phyloP scores from a whole-genome alignment of 2,113 vertebrate genomes.

The Sturnus vulgaris region DNA sequence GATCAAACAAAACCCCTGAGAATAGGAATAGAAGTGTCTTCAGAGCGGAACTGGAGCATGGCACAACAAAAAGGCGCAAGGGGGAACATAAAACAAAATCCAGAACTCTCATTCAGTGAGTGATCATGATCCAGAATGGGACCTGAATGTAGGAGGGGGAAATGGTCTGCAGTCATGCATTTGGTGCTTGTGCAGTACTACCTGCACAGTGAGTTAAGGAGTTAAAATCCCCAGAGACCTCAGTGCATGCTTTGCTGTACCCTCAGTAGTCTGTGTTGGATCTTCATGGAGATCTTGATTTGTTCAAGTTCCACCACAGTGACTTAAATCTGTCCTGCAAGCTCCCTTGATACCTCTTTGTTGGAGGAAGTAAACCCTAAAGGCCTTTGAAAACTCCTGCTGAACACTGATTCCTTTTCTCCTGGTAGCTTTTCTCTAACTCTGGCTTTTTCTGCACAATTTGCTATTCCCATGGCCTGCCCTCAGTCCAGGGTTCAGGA shows the following conservation, averaged over 20 bases:
- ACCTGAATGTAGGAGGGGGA: background rate
- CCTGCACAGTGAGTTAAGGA: background rate
- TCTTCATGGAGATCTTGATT: background rate
- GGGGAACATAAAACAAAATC: background rate
- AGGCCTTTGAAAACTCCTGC: background rate
- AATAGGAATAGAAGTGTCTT: background rate
- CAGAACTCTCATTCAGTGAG: background rate
- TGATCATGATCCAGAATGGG: background rate
- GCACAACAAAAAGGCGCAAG: background rate
- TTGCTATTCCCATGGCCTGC: background rate
- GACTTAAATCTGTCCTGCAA: background rate
- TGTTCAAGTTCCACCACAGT: background rate
- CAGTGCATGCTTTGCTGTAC: fast-evolving
- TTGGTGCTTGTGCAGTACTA: background rate
- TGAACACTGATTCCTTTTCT: background rate
- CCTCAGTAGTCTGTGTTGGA: background rate
- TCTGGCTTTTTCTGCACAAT: background rate
- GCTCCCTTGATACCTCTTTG: background rate
- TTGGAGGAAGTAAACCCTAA: background rate
- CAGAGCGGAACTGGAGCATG: background rate
- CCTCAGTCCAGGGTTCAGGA: background rate
- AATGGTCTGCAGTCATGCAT: background rate
- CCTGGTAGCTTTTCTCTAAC: background rate
- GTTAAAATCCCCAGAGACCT: background rate
- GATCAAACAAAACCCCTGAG: background rate